Evolutionary conservation across 2,888 invertebrate genomes (phyloP).

Genomic region (Hesperia comma): DNA sequence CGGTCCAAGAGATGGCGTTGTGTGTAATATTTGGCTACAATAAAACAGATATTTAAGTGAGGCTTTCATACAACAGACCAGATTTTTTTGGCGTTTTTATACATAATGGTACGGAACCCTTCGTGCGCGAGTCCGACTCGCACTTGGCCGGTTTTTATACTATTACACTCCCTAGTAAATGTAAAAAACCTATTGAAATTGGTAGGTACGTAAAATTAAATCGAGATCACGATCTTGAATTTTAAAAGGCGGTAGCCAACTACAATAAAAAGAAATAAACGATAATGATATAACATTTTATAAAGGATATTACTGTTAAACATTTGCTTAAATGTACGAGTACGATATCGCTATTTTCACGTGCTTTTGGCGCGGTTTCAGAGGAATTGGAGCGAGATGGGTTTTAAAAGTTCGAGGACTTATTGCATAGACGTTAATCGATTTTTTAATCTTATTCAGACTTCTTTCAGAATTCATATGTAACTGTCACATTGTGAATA

Average conservation of each 20-base stretch:
- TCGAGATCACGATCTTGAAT: slow-evolving; percentile 35
- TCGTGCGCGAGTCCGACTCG: no score
- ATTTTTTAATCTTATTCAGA: slow-evolving; percentile 28
- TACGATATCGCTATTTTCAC: slow-evolving; percentile 46
- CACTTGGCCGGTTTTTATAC: no score
- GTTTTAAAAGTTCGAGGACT: slow-evolving; percentile 48
- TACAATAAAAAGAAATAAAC: slow-evolving; percentile 37
- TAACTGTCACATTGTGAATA: neutral
- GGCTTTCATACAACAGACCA: no score
- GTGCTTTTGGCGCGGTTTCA: slow-evolving; percentile 50
- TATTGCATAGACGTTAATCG: slow-evolving; percentile 45
- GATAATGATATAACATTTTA: slow-evolving; percentile 37
- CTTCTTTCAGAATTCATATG: neutral
- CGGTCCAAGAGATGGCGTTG: no score
- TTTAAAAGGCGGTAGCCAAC: slow-evolving; percentile 35
- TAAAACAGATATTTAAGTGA: no score
- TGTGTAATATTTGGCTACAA: no score
- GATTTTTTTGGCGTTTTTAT: no score
- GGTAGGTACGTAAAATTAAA: slow-evolving; percentile 7
- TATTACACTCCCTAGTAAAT: neutral
- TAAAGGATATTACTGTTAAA: slow-evolving; percentile 38
- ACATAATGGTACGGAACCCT: no score
- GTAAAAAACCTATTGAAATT: slow-evolving; percentile 4
- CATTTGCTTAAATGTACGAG: slow-evolving; percentile 43
- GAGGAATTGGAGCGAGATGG: slow-evolving; percentile 42